These are phyloP conservation scores for Chalcosyrphus nemorum DNA, from an alignment of 2,888 invertebrate species.

Conservation along the genomic window DNA sequence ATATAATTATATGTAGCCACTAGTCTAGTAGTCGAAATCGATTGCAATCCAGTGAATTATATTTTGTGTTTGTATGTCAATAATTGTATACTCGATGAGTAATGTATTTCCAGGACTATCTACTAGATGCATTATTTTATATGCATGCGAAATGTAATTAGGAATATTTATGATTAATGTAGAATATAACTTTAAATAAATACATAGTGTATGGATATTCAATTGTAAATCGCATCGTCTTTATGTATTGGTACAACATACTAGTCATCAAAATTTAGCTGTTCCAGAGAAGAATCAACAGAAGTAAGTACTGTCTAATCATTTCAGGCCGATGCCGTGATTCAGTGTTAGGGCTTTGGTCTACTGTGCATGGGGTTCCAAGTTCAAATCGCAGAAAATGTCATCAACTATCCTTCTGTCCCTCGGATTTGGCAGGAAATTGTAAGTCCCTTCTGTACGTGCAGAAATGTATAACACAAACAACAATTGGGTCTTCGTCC, in stretches of 20 bases:
- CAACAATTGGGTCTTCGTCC: too few species aligned
- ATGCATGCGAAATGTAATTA: conserved; percentile 47
- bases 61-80: conserved; percentile 36
- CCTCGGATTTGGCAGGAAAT: too few species aligned
- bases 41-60: conserved; percentile 13
- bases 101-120: conserved; percentile 20
- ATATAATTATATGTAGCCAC: conserved; percentile 8
- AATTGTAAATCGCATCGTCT: background rate
- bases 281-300: too few species aligned
- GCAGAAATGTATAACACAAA: too few species aligned
- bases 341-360: too few species aligned
- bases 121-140: conserved; percentile 59
- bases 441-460: too few species aligned
- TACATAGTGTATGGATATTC: conserved; percentile 42
- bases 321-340: too few species aligned
- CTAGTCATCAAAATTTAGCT: too few species aligned
- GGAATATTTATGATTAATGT: conserved; percentile 56
- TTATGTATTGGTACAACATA: background rate
- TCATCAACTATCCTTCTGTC: too few species aligned
- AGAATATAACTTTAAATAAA: conserved; percentile 57
- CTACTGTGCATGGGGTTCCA: too few species aligned
- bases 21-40: conserved; percentile 1
- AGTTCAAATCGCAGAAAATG: too few species aligned
- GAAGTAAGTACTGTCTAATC: too few species aligned
- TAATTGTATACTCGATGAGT: conserved; percentile 53